A percentile compares a stretch with the other conserved stretches of the same genome.
These are phyloP conservation scores for Adela reaumurella DNA, from an alignment of 2,888 invertebrate genomes.

Conservation along the genomic window DNA sequence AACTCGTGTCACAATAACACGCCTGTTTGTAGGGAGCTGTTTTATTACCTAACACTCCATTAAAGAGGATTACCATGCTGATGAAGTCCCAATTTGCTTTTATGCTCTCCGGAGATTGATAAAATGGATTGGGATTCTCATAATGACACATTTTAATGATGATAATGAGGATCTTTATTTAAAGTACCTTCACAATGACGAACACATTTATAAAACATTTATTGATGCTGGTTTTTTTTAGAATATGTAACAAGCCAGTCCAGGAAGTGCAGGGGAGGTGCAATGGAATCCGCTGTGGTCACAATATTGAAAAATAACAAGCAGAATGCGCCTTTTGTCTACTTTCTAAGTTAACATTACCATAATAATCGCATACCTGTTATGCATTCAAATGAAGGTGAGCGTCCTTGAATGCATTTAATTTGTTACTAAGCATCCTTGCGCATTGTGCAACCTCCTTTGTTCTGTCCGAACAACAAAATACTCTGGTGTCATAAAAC, in stretches of 20 bases:
- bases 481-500: background rate
- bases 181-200: too few relatives aligned
- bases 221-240: too few relatives aligned
- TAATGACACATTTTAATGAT: too few relatives aligned
- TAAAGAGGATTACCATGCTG: background rate
- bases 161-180: too few relatives aligned
- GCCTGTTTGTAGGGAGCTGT: background rate
- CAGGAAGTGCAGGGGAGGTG: background rate
- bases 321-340: background rate
- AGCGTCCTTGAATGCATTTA: background rate
- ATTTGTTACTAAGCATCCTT: background rate
- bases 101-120: too few relatives aligned
- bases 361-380: conserved; percentile 52
- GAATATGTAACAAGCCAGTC: too few relatives aligned
- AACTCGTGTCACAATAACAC: background rate
- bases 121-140: too few relatives aligned
- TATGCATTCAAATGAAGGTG: background rate
- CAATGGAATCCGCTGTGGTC: background rate
- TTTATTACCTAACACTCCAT: background rate
- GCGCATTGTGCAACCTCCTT: background rate
- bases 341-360: conserved; percentile 21
- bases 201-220: too few relatives aligned
- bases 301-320: background rate
- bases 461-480: background rate
- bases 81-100: too few relatives aligned